Evolutionary conservation across 1,140 invertebrate genomes (phyloP).

Genomic region (Drosophila hydei): DNA sequence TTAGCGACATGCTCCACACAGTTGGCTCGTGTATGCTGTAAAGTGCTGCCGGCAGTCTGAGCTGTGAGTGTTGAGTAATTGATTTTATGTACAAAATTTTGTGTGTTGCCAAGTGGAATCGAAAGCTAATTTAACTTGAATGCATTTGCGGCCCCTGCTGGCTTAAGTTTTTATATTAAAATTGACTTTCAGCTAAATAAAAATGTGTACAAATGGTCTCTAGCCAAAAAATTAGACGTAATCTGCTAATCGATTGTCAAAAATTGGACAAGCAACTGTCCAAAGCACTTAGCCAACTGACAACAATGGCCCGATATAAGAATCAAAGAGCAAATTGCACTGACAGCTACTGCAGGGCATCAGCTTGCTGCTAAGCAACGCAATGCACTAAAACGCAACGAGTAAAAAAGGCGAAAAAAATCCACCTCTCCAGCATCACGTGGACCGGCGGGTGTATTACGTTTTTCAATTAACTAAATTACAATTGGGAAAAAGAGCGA

Average conservation of each 20-base stretch:
- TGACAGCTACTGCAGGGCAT: conserved; percentile 37
- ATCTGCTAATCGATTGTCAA: conserved; percentile 12
- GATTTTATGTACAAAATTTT: conserved; percentile 34
- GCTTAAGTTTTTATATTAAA: not conserved
- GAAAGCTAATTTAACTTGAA: conserved; percentile 30
- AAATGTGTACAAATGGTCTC: not conserved
- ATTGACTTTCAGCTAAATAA: not conserved
- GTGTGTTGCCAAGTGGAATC: conserved; percentile 23
- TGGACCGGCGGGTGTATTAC: conserved; percentile 72
- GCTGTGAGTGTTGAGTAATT: conserved; percentile 35
- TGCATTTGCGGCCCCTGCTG: not conserved
- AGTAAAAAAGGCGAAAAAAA: conserved; percentile 14
- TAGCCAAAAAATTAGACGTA: conserved; percentile 13
- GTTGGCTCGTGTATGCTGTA: not conserved
- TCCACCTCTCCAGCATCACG: conserved; percentile 40
- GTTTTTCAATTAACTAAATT: conserved; percentile 83
- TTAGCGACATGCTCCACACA: conserved; percentile 29
- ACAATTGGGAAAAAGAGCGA: conserved; percentile 50
- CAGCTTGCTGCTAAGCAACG: conserved; percentile 25
- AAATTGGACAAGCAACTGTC: conserved; percentile 9
- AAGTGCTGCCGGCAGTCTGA: conserved; percentile 15
- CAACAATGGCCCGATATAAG: conserved; percentile 15
- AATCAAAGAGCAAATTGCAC: conserved; percentile 28
- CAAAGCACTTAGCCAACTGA: conserved; percentile 22
- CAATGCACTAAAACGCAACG: conserved; percentile 37